Base-by-base conservation (phyloP, 2,113 vertebrate genomes). In the Amazona guildingii region DNA sequence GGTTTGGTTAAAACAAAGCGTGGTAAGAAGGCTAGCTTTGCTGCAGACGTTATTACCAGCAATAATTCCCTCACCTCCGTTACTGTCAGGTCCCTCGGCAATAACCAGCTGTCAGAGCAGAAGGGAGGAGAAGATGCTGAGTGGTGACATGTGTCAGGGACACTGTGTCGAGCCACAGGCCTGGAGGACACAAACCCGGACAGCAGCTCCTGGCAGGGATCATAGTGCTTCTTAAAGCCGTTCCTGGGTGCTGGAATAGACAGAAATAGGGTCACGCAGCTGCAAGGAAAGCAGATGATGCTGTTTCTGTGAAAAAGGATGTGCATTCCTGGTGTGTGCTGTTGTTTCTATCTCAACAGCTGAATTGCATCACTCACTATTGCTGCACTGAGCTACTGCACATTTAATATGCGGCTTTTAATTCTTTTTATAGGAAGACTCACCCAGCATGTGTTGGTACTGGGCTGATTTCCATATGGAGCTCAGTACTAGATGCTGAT, bases 151-250 rank as follows among this genome's bases (percentile, higher is more conserved):
- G 70, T 49, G 78, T 18, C 89, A 83, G 70, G 69, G 59, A 67
- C 59, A 74, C 43, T 31, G 2, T 4, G 27, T 51, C 0, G 0
- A 68, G 67, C 24, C 19, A 7, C 0, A 0, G 52, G 43, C 39
- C 52, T 64, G 39, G 46, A 73, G 70, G 63, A 84, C 43, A 31
- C 57, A 73, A 83, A 72, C 23, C 0, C 4, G 70, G 70, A 68
- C 69, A 73, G 82, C 20, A 82, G 89, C 41, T 92, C 66, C 46
- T 4, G 5, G 39, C 78, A 69, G 70, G 37, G 27, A 18, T 4
- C 78, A 17, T 7, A 7, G 54, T 76, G 37, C 63, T 88, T 93
- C 63, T 70, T 77, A 46, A 66, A 88, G 52, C 63, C 28, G 1
- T 49, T 93, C 66, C 63, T 86, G 44, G 46, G 54, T 1, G 4